phyloP scores from a whole-genome alignment of 2,113 vertebrate species.

The Penelope pileata region DNA sequence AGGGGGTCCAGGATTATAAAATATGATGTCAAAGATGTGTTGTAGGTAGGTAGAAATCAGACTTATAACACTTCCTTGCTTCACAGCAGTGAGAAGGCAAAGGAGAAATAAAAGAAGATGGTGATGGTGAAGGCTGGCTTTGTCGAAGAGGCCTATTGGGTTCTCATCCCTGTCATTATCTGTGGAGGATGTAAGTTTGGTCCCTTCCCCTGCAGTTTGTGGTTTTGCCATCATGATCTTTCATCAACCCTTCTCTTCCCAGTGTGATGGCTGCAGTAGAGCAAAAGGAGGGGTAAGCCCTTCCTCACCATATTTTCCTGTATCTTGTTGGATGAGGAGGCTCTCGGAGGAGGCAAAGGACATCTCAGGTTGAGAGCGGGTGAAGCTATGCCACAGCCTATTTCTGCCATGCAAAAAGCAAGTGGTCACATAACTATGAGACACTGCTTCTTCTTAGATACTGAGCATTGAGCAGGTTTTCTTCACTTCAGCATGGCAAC shows the following conservation, averaged over 20 bases:
- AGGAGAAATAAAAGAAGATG: background rate
- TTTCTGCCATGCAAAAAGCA: background rate
- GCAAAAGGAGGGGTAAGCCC: background rate
- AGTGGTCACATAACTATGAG: background rate
- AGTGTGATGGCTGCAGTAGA: background rate
- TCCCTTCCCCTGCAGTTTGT: background rate
- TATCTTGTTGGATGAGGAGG: background rate
- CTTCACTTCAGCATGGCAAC: background rate
- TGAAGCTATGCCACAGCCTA: background rate
- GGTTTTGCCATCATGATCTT: background rate
- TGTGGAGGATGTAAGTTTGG: background rate
- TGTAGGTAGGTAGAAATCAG: background rate
- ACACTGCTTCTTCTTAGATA: background rate
- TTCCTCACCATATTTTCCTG: background rate
- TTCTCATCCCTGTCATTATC: background rate
- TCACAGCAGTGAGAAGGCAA: background rate
- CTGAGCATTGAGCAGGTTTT: background rate
- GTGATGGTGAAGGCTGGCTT: background rate
- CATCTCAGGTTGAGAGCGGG: background rate
- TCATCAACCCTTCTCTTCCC: background rate
- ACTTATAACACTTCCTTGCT: background rate
- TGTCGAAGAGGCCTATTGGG: background rate
- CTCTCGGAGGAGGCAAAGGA: background rate
- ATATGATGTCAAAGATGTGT: background rate
- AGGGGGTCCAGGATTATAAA: background rate